Conservation (phyloP, 2,797 vertebrate species). For the Scyliorhinus canicula region DNA sequence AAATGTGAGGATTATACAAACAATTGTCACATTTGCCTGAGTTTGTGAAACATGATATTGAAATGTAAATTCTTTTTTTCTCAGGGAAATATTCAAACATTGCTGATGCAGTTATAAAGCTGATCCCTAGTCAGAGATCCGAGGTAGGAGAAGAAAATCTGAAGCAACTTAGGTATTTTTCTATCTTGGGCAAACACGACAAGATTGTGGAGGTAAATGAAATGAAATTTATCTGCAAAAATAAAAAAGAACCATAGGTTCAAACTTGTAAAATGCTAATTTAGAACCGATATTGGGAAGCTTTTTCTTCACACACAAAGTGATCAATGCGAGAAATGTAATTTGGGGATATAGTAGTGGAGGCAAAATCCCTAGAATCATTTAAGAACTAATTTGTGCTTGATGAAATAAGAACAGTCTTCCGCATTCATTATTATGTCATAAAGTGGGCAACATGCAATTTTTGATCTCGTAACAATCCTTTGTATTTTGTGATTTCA, state of each 20-base stretch:
- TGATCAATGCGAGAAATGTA: background rate
- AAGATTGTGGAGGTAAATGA: background rate
- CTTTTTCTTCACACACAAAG: background rate
- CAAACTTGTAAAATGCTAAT: background rate
- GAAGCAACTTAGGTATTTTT: background rate
- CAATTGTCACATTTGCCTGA: background rate
- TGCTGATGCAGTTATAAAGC: background rate
- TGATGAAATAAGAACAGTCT: background rate
- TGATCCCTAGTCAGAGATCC: background rate
- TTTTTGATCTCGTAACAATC: background rate
- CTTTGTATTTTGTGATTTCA: background rate
- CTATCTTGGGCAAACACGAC: background rate
- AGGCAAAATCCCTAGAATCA: background rate
- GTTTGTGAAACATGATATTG: background rate
- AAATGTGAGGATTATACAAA: background rate
- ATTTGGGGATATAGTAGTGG: background rate
- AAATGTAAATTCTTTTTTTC: background rate
- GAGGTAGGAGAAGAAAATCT: background rate
- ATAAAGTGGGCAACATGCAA: background rate
- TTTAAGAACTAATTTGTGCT: background rate
- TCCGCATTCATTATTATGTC: background rate
- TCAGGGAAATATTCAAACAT: background rate
- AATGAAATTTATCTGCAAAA: background rate
- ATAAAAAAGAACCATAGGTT: background rate
- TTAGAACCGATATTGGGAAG: background rate